A percentile compares a stretch with the other conserved stretches of the same genome.
phyloP scores from a whole-genome alignment of 2,888 invertebrate species.

The Diachrysia chrysitis region DNA sequence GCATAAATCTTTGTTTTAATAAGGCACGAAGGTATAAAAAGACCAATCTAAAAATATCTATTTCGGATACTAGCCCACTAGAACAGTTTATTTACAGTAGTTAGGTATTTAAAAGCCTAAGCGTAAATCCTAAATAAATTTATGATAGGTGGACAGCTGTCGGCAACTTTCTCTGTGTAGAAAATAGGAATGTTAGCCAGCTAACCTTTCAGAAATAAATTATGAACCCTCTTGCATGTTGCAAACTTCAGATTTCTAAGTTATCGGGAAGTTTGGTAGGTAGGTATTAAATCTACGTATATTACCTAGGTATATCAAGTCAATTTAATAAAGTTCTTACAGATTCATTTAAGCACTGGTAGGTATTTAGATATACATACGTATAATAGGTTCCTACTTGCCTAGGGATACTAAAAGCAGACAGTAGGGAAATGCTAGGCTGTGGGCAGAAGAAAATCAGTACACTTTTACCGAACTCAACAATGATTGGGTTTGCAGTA shows the following conservation, averaged over 20 bases:
- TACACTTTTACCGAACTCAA: too few relatives aligned
- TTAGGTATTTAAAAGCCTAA: conserved; percentile 28
- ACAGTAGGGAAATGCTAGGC: too few relatives aligned
- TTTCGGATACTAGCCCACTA: conserved; percentile 11
- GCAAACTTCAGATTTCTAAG: conserved; percentile 17
- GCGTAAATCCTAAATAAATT: conserved; percentile 35
- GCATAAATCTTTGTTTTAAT: neutral
- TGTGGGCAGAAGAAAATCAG: too few relatives aligned
- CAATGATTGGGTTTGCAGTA: too few relatives aligned
- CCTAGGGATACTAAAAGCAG: too few relatives aligned
- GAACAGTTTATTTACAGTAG: conserved; percentile 3
- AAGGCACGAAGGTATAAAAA: neutral
- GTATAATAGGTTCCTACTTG: too few relatives aligned
- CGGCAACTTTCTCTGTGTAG: conserved; percentile 36
- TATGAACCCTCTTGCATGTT: too few relatives aligned
- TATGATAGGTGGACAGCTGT: conserved; percentile 19
- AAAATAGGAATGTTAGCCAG: conserved; percentile 30
- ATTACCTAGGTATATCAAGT: neutral
- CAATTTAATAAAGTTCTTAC: neutral
- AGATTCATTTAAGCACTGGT: too few relatives aligned
- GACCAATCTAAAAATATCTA: conserved; percentile 13
- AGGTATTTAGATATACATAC: too few relatives aligned
- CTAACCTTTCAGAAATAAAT: too few relatives aligned
- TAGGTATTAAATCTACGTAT: conserved; percentile 5
- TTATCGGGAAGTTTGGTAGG: conserved; percentile 12